Conservation (phyloP, 2,888 invertebrate species). For the Hipparchia semele region DNA sequence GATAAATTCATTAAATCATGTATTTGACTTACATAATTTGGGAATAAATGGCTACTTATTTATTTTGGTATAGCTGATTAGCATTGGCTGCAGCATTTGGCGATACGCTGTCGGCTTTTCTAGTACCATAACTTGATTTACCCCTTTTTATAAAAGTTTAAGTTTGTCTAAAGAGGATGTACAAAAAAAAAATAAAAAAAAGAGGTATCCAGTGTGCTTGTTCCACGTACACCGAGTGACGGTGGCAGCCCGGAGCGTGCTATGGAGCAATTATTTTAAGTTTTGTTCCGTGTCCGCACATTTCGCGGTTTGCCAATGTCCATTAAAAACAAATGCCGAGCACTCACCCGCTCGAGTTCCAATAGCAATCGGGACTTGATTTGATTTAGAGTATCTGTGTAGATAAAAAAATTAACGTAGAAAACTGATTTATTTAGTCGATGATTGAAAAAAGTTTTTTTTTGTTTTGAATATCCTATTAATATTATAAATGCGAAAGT, state of each 20-base stretch:
- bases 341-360: conserved; percentile 50
- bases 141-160: too few relatives aligned
- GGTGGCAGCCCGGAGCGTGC: conserved; percentile 56
- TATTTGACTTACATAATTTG: too few relatives aligned
- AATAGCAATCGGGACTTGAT: conserved; percentile 46
- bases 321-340: conserved; percentile 67
- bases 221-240: conserved; percentile 41
- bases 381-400: conserved; percentile 39
- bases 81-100: too few relatives aligned
- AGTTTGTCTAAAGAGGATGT: too few relatives aligned
- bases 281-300: conserved; percentile 79
- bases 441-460: not conserved
- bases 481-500: too few relatives aligned
- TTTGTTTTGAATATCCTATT: not conserved
- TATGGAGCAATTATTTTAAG: conserved; percentile 81
- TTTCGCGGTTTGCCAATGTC: conserved; percentile 74
- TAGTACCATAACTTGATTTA: too few relatives aligned
- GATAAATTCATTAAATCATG: too few relatives aligned
- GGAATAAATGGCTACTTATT: too few relatives aligned
- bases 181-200: not conserved
- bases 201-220: conserved; percentile 33
- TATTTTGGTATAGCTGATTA: too few relatives aligned
- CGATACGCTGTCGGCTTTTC: too few relatives aligned
- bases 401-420: conserved; percentile 5
- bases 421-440: not conserved